These are phyloP conservation scores for Harpagifer antarcticus DNA, from an alignment of 2,797 vertebrate species.

Conservation along the genomic window DNA sequence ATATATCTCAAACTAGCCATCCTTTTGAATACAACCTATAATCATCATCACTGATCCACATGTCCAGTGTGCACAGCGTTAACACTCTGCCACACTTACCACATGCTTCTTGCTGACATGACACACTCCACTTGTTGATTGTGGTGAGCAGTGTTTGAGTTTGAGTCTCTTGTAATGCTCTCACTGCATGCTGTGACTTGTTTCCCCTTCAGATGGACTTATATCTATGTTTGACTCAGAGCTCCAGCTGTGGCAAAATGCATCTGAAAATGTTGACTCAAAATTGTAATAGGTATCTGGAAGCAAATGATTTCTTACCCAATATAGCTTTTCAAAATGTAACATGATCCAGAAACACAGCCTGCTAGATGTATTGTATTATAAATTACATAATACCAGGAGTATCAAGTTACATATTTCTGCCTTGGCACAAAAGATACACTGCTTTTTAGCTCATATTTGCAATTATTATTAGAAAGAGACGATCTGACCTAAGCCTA, in stretches of 20 bases:
- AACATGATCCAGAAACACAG: neutral
- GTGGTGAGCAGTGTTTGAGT: neutral
- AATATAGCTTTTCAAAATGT: too few relatives aligned
- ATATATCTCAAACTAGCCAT: too few relatives aligned
- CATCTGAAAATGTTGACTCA: neutral
- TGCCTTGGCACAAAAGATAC: slow-evolving; percentile 42
- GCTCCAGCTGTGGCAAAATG: slow-evolving; percentile 1
- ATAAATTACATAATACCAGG: slow-evolving; percentile 7
- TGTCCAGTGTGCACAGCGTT: neutral
- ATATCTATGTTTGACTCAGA: slow-evolving; percentile 13
- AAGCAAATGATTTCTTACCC: too few relatives aligned
- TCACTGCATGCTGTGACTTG: neutral
- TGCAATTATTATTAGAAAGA: slow-evolving; percentile 22
- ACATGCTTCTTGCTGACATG: neutral
- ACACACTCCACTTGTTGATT: neutral
- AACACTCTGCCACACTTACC: neutral
- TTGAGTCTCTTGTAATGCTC: neutral
- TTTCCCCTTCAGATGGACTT: neutral
- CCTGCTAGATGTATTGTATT: neutral
- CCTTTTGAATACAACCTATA: too few relatives aligned
- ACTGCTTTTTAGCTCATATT: neutral
- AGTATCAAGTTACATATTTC: slow-evolving; percentile 42
- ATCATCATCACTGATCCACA: neutral
- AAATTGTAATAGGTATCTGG: too few relatives aligned
- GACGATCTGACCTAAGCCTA: slow-evolving; percentile 6